Percentiles rank a stretch among this genome's conserved stretches.
These are phyloP conservation scores for Capromys pilorides DNA, from an alignment of 2,797 vertebrate species.

Conservation along the genomic window DNA sequence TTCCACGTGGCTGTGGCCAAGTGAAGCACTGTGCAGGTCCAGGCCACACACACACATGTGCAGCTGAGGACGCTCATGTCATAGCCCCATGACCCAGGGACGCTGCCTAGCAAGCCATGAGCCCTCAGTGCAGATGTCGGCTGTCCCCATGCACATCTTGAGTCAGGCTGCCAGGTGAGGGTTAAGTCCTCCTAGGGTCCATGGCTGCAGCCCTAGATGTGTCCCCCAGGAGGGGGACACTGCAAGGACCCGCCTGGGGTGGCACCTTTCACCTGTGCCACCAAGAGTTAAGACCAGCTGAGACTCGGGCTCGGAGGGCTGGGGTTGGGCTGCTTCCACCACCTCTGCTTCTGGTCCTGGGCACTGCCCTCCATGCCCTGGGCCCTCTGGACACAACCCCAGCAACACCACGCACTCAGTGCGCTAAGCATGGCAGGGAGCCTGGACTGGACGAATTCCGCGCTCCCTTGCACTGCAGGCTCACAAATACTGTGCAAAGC, in stretches of 20 bases:
- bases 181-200: not conserved
- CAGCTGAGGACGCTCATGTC: too few relatives aligned
- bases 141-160: not conserved
- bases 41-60: not conserved
- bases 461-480: not conserved
- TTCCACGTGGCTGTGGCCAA: not conserved
- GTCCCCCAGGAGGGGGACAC: not conserved
- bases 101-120: not conserved
- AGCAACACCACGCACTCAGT: too few relatives aligned
- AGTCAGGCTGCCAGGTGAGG: not conserved
- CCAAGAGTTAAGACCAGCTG: not conserved
- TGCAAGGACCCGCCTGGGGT: not conserved
- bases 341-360: not conserved
- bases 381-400: not conserved
- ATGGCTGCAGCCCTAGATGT: not conserved
- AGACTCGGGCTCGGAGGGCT: not conserved
- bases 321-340: not conserved
- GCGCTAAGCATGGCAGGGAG: not conserved
- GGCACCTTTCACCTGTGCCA: too few relatives aligned
- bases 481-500: not conserved
- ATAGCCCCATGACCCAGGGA: not conserved
- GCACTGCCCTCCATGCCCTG: not conserved
- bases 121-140: not conserved
- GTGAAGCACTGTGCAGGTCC: accelerated
- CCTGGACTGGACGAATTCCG: not conserved